Percentiles rank a stretch among this genome's conserved stretches.
Evolutionary conservation across 2,888 invertebrate genomes (phyloP).

Genomic region (Adelphocoris suturalis): DNA sequence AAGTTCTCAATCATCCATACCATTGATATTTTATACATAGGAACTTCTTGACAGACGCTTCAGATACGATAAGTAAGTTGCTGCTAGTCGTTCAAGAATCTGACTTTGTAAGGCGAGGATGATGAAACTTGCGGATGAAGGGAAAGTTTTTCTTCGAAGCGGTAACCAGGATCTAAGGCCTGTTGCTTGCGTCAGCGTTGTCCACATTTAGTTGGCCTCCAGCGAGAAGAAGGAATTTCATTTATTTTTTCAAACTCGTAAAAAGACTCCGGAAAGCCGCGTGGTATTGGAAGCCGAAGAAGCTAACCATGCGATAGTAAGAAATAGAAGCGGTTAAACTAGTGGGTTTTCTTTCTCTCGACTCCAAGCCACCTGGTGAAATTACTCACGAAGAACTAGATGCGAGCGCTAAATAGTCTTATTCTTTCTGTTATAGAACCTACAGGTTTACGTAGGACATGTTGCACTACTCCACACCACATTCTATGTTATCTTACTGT

Average conservation of each 20-base stretch:
- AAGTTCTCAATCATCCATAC: too few relatives aligned
- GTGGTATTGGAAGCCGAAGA: conserved; percentile 10
- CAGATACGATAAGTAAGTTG: too few relatives aligned
- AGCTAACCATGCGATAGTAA: not conserved
- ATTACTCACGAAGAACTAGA: not conserved
- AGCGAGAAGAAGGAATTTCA: conserved; percentile 22
- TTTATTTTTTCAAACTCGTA: conserved; percentile 26
- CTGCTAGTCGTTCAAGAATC: not conserved
- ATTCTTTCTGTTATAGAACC: too few relatives aligned
- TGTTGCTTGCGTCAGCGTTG: conserved; percentile 36
- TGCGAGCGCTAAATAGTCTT: too few relatives aligned
- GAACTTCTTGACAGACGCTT: too few relatives aligned
- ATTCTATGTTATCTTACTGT: too few relatives aligned
- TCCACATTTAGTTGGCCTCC: conserved; percentile 39
- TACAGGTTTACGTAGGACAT: too few relatives aligned
- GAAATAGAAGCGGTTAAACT: conserved; percentile 8
- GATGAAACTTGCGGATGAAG: conserved; percentile 33
- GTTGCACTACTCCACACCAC: too few relatives aligned
- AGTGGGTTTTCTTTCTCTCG: not conserved
- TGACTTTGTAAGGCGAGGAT: conserved; percentile 13
- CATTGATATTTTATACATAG: too few relatives aligned
- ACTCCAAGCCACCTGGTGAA: not conserved
- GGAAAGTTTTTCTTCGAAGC: conserved; percentile 36
- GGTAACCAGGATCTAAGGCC: conserved; percentile 5
- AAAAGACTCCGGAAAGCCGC: conserved; percentile 27